Conservation (phyloP, 2,888 invertebrate genomes). For the Sphaerophoria taeniata region DNA sequence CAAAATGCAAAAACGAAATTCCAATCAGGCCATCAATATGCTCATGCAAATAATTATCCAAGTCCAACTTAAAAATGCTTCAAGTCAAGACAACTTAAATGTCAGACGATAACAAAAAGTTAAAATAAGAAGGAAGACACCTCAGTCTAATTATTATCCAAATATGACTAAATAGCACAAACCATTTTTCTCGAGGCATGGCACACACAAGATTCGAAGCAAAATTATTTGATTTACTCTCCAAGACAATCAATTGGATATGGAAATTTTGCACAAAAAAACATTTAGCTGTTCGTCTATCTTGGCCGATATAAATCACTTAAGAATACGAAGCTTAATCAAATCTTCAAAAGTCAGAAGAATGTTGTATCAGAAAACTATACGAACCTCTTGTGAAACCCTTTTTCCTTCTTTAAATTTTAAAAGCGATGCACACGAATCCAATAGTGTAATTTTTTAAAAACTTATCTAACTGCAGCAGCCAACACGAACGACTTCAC, state of each 20-base stretch:
- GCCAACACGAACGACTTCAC: conserved; percentile 1
- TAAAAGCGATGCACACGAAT: conserved; percentile 30
- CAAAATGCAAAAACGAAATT: no score
- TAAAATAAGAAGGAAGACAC: no score
- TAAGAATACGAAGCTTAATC: conserved; percentile 59
- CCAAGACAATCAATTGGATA: conserved; percentile 53
- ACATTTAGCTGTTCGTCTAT: no score
- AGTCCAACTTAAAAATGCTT: no score
- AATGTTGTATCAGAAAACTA: conserved; percentile 18
- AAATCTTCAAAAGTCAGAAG: conserved; percentile 60
- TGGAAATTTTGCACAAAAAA: conserved; percentile 51
- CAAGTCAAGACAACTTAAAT: no score
- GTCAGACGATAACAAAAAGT: no score
- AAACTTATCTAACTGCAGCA: conserved; percentile 42
- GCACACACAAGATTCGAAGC: background rate
- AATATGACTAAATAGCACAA: no score
- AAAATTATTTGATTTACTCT: conserved; percentile 15
- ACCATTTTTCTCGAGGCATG: no score
- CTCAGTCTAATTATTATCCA: no score
- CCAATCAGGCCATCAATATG: no score
- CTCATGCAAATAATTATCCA: no score
- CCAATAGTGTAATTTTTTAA: conserved; percentile 18
- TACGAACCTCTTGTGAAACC: conserved; percentile 30
- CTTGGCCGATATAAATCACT: conserved; percentile 51
- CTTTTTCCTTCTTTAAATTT: conserved; percentile 32